phyloP scores from a whole-genome alignment of 2,888 invertebrate genomes.

The Epistrophe eligans region DNA sequence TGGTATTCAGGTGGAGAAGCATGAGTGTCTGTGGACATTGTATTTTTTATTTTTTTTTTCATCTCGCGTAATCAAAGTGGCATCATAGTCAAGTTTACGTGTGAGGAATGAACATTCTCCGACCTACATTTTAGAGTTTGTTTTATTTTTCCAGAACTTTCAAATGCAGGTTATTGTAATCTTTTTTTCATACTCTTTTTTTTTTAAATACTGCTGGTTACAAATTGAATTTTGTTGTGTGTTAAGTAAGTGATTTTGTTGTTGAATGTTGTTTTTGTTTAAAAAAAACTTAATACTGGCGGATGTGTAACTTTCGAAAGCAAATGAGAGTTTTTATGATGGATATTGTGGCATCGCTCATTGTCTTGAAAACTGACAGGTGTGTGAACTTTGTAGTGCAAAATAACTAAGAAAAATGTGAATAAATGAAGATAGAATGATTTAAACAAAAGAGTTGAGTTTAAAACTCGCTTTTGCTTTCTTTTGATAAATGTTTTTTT shows the following conservation, averaged over 20 bases:
- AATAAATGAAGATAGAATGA: background rate
- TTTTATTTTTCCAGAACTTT: conserved; percentile 49
- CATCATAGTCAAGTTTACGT: conserved; percentile 53
- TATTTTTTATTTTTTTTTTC: conserved; percentile 19
- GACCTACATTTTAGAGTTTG: conserved; percentile 61
- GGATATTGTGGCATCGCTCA: conserved; percentile 23
- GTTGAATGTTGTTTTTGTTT: background rate
- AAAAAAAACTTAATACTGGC: conserved; percentile 37
- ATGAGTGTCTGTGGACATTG: conserved; percentile 6
- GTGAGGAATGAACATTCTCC: conserved; percentile 61
- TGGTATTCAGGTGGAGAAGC: conserved; percentile 47
- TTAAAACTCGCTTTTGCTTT: conserved; percentile 24
- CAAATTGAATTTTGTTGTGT: conserved; percentile 33
- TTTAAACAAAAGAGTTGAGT: conserved; percentile 25
- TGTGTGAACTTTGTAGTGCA: conserved; percentile 6
- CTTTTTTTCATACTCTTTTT: conserved; percentile 11
- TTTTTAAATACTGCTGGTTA: conserved; percentile 50
- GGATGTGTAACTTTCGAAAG: conserved; percentile 63
- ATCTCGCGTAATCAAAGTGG: conserved; percentile 69
- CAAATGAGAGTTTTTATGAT: conserved; percentile 26
- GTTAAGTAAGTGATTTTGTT: conserved; percentile 51
- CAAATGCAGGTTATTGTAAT: conserved; percentile 48
- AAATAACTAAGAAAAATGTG: background rate
- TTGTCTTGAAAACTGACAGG: conserved; percentile 14
- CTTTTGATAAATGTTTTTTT: background rate